A percentile compares a stretch with the other conserved stretches of the same genome.
phyloP scores from a whole-genome alignment of 1,140 invertebrate genomes.

The Lutraria rhynchaena region DNA sequence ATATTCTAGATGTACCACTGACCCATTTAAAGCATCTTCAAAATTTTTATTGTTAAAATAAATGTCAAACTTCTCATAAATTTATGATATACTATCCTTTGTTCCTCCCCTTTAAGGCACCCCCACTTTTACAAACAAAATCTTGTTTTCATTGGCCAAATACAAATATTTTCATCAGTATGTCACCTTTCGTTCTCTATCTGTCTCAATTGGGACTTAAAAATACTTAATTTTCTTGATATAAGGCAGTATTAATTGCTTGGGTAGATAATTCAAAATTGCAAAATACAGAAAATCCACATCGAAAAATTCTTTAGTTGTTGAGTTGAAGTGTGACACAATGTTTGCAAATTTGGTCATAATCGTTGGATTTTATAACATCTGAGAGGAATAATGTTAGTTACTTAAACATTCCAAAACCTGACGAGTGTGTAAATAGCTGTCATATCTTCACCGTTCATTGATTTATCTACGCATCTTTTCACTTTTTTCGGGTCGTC shows the following conservation, averaged over 20 bases:
- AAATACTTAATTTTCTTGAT: not conserved
- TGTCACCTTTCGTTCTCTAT: not conserved
- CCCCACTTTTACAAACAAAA: no score
- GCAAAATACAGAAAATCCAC: not conserved
- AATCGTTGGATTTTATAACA: not conserved
- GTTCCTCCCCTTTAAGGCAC: no score
- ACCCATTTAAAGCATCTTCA: no score
- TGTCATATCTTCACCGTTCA: slow-evolving; percentile 21
- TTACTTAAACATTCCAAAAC: slow-evolving; percentile 7
- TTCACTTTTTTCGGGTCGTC: not conserved
- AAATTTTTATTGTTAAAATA: no score
- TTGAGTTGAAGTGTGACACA: not conserved
- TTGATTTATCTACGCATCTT: slow-evolving; percentile 20
- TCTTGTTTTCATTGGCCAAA: slow-evolving; percentile 42
- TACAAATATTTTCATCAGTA: slow-evolving; percentile 14
- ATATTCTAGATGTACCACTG: no score
- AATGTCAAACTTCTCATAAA: no score
- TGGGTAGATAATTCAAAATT: no score
- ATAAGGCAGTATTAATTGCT: no score
- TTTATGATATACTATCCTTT: no score
- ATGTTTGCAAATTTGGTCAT: not conserved
- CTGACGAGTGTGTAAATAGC: slow-evolving; percentile 28
- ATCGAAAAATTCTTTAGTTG: not conserved
- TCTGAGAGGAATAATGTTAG: not conserved
- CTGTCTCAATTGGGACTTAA: slow-evolving; percentile 25